Evolutionary conservation across 2,888 invertebrate genomes (phyloP).

Genomic region (Candidula unifasciata): DNA sequence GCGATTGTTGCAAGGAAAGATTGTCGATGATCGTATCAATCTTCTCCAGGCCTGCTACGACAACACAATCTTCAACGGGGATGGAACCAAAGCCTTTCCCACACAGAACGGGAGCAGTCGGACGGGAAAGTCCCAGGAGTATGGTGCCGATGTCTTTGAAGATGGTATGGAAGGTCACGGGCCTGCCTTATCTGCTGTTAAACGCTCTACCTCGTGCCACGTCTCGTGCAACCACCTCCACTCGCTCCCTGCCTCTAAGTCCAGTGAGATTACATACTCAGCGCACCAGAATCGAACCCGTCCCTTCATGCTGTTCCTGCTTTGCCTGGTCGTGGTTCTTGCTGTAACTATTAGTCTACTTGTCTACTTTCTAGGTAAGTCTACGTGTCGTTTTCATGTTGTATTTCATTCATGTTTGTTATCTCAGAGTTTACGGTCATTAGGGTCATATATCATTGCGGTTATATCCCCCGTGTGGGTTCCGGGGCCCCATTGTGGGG

Average conservation of each 20-base stretch:
- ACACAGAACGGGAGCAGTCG: conserved; percentile 43
- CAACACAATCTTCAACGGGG: conserved; percentile 69
- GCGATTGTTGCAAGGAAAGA: conserved; percentile 57
- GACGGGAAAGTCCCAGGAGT: conserved; percentile 55
- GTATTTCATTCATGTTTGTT: not conserved
- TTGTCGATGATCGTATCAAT: conserved; percentile 67
- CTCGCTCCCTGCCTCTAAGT: conserved; percentile 44
- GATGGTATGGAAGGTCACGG: conserved; percentile 55
- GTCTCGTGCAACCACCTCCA: conserved; percentile 59
- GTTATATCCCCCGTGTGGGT: too few species aligned
- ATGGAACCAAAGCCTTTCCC: conserved; percentile 50
- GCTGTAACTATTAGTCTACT: conserved; percentile 58
- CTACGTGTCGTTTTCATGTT: not conserved
- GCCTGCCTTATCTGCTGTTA: conserved; percentile 30
- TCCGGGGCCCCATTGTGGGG: too few species aligned
- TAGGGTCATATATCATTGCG: too few species aligned
- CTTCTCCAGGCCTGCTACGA: conserved; percentile 74
- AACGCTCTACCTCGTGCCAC: conserved; percentile 44
- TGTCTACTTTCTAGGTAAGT: conserved; percentile 60
- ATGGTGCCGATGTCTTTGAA: conserved; percentile 52
- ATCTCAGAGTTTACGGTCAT: too few species aligned
- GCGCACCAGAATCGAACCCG: conserved; percentile 49
- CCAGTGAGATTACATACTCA: conserved; percentile 53
- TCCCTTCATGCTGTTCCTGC: conserved; percentile 50
- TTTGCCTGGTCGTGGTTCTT: conserved; percentile 51